phyloP scores from a whole-genome alignment of 2,113 vertebrate species.

The Varanus salvator region DNA sequence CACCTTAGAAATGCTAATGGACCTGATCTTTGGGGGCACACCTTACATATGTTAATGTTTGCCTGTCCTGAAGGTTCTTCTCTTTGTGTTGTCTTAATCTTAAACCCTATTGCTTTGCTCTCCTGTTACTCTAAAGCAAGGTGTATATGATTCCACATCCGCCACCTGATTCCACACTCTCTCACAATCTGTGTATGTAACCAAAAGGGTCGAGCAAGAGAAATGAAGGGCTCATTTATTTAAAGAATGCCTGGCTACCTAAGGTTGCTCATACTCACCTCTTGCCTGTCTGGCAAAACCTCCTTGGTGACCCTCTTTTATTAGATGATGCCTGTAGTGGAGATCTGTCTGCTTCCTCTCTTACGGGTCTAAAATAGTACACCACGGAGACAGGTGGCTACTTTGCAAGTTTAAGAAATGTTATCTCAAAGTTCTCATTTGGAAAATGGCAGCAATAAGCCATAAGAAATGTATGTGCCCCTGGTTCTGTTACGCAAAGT shows the following conservation, averaged over 20 bases:
- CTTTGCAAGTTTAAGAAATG: neutral
- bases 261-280: no score
- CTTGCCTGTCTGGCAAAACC: no score
- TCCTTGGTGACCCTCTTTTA: neutral
- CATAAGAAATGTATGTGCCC: neutral
- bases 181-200: no score
- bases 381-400: slow-evolving; percentile 1
- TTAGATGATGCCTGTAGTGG: neutral
- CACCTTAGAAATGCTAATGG: no score
- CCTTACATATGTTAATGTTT: no score
- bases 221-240: neutral
- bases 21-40: no score
- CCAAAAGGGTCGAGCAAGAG: neutral
- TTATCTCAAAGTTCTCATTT: neutral
- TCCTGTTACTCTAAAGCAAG: no score
- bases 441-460: neutral
- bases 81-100: no score
- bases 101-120: no score
- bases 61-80: no score
- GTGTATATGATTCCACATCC: no score
- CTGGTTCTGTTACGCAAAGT: neutral
- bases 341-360: neutral
- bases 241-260: neutral
- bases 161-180: no score
- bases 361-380: neutral